Base-by-base conservation (phyloP, 2,113 vertebrate species). In the Ailurus styani region DNA sequence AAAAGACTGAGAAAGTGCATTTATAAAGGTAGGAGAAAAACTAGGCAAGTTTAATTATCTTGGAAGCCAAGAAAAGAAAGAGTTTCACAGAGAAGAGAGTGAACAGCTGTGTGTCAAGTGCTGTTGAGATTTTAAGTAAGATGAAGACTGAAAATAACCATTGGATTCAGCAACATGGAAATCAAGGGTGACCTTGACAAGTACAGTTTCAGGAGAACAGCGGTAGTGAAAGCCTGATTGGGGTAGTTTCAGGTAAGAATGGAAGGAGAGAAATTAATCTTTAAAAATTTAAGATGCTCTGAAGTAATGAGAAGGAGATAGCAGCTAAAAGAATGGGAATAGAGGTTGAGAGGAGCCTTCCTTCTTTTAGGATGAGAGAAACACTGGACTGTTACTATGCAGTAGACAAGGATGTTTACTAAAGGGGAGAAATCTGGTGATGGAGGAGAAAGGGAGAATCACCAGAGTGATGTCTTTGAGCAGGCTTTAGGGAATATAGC, bases 241-340 rank as follows among this genome's bases (percentile, higher is more conserved):
- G 4, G 17, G 37, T 83, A 40, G 3, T 79, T 92, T 73, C 55
- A 57, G 45, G 18, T 34, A 75, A 95, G 27, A 75, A 23, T 50
- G n/a, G 18, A 34, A 96, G 27, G 6, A 81, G 18, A 95, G 64
- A 94, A 96, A 64, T 83, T 87, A 78, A 83, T 64, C 31, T n/a
- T 73, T 42, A 81, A 4, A 75, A 82, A 82, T 52, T 70, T 42
- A 86, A 95, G 68, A 18, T 6, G 70, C 50, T 64, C 75, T 72
- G 20, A 37, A 91, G 42, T 68, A 78, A 68, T n/a, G 29, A 12
- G 18, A 84, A 83, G 68, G n/a, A 82, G 37, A 27, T 64, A 96
- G 91, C 87, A 95, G 87, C 88, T 95, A 95, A 42, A 45, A 77
- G 79, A 87, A 87, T 96, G 37, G 14, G 34, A 97, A 90, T 6